A percentile compares a stretch with the other conserved stretches of the same genome.
Evolutionary conservation across 2,888 invertebrate genomes (phyloP).

Genomic region (Balanococcus diminutus): DNA sequence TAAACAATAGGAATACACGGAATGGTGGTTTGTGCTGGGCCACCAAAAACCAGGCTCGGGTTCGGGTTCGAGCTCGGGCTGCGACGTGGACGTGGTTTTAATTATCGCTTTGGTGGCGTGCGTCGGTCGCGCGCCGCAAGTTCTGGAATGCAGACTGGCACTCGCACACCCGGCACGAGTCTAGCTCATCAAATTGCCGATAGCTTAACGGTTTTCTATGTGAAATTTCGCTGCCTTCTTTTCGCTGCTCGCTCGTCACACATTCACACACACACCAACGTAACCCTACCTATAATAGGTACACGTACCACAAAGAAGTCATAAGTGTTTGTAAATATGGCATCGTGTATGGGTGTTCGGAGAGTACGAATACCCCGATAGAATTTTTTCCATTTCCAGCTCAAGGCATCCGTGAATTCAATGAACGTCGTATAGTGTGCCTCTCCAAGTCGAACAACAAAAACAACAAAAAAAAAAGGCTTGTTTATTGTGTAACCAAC

Average conservation of each 20-base stretch:
- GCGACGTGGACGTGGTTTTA: neutral
- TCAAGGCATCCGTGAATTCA: neutral
- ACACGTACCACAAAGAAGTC: too few relatives aligned
- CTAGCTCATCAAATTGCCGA: conserved; percentile 5
- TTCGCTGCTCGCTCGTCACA: neutral
- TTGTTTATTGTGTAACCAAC: neutral
- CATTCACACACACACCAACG: too few relatives aligned
- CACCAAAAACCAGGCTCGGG: neutral
- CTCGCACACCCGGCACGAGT: conserved; percentile 13
- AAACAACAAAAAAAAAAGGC: neutral
- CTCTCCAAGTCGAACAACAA: neutral
- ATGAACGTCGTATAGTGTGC: neutral
- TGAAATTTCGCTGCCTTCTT: neutral
- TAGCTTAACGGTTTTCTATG: neutral
- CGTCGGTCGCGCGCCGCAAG: neutral
- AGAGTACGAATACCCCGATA: too few relatives aligned
- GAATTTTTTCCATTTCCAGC: neutral
- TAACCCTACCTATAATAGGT: too few relatives aligned
- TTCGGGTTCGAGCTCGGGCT: neutral
- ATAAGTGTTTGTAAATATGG: too few relatives aligned
- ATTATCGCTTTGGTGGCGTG: conserved; percentile 15
- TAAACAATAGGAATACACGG: neutral
- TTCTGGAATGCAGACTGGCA: conserved; percentile 18
- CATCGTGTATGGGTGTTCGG: neutral
- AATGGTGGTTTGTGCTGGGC: neutral